These are phyloP conservation scores for Mustelus asterias DNA, from an alignment of 2,113 vertebrate genomes.

Conservation along the genomic window DNA sequence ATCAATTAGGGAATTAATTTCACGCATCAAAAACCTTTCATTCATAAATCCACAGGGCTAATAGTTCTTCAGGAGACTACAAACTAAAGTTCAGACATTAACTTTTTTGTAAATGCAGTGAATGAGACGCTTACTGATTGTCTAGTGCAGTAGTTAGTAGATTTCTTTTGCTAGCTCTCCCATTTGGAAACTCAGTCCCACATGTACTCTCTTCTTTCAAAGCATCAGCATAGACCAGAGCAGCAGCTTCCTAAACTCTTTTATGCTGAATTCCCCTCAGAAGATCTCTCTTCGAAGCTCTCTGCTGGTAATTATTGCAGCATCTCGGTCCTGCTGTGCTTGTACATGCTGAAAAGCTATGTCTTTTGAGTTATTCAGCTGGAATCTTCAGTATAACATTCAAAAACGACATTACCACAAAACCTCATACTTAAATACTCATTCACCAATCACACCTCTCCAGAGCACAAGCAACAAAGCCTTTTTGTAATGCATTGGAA, in stretches of 20 bases:
- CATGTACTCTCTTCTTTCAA: too few relatives aligned
- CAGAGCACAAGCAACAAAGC: not conserved
- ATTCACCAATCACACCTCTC: not conserved
- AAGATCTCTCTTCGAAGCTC: not conserved
- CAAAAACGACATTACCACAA: not conserved
- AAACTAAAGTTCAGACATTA: too few relatives aligned
- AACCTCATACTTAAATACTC: not conserved
- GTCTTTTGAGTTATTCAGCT: not conserved
- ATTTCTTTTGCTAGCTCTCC: not conserved
- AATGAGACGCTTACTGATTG: too few relatives aligned
- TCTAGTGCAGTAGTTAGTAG: not conserved
- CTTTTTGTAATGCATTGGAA: not conserved
- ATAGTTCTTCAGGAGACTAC: too few relatives aligned
- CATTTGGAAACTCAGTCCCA: not conserved
- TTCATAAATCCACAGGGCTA: too few relatives aligned
- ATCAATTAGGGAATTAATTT: too few relatives aligned
- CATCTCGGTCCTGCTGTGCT: not conserved
- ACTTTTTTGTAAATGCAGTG: too few relatives aligned
- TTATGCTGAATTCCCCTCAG: not conserved
- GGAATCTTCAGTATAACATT: not conserved
- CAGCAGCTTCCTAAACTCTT: not conserved
- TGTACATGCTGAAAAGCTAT: not conserved
- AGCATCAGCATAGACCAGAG: too few relatives aligned
- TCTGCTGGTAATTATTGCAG: not conserved
- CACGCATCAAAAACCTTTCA: too few relatives aligned